Evolutionary conservation across 2,797 vertebrate species (phyloP).

Genomic region (Ctenopoma kingsleyae): DNA sequence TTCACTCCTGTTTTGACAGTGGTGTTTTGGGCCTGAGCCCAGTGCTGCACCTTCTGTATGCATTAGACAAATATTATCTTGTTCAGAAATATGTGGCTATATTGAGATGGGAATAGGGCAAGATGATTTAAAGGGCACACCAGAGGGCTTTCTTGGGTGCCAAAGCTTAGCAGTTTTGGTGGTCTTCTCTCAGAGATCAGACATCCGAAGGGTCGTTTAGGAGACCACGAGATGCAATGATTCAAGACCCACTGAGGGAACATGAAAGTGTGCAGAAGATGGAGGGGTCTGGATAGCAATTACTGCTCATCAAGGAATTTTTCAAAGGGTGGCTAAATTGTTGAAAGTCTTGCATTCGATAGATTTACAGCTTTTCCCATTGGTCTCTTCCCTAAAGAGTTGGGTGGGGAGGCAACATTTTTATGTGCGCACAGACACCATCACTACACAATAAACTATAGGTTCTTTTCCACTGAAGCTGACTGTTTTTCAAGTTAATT

Average conservation of each 20-base stretch:
- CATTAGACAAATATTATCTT: constrained; percentile 88
- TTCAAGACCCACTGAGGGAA: constrained; percentile 78
- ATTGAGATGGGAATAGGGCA: constrained; percentile 82
- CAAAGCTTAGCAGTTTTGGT: constrained; percentile 82
- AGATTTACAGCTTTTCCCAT: constrained; percentile 72
- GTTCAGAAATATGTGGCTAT: constrained; percentile 84
- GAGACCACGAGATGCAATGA: constrained; percentile 74
- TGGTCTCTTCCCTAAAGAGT: constrained; percentile 68
- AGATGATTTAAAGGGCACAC: constrained; percentile 86
- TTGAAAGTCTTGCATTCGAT: constrained; percentile 63
- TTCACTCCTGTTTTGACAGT: constrained; percentile 76
- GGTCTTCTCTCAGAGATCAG: constrained; percentile 80
- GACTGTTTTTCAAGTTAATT: constrained; percentile 53
- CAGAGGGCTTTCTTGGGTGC: constrained; percentile 73
- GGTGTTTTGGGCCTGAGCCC: constrained; percentile 80
- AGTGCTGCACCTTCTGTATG: constrained; percentile 83
- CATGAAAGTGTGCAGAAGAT: constrained; percentile 78
- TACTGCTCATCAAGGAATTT: constrained; percentile 76
- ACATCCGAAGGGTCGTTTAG: constrained; percentile 74
- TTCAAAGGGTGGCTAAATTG: constrained; percentile 77
- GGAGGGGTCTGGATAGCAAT: constrained; percentile 71
- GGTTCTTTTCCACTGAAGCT: constrained; percentile 37
- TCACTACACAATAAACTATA: constrained; percentile 45
- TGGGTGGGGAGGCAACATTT: constrained; percentile 52
- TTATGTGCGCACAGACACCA: constrained; percentile 59